Evolutionary conservation across 1,140 invertebrate genomes (phyloP).

Genomic region (Sinella curviseta): DNA sequence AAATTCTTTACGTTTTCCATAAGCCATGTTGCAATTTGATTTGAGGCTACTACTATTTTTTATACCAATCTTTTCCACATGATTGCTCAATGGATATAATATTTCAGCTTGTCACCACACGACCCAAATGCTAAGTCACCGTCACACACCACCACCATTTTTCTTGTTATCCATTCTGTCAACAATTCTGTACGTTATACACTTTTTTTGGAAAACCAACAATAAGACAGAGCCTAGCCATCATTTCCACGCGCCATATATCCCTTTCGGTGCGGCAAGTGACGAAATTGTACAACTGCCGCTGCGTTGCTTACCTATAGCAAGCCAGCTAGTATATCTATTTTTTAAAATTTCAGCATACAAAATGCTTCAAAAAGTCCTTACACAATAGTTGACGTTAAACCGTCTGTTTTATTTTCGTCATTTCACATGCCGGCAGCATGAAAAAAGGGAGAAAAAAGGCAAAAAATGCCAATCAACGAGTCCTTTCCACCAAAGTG

Average conservation of each 20-base stretch:
- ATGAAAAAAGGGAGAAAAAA: not conserved
- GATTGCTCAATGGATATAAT: constrained; percentile 5
- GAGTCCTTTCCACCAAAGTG: not conserved
- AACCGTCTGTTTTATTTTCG: not conserved
- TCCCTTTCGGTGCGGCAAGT: not conserved
- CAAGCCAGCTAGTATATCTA: not conserved
- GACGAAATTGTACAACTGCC: not conserved
- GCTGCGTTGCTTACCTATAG: not conserved
- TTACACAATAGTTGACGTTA: not conserved
- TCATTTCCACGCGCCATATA: not conserved
- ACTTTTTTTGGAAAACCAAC: not conserved
- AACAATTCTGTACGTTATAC: not conserved
- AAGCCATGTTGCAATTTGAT: not conserved
- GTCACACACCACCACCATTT: not conserved
- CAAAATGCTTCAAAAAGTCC: not conserved
- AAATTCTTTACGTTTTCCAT: not conserved
- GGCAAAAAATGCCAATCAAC: constrained; percentile 14
- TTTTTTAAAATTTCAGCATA: not conserved
- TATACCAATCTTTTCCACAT: constrained; percentile 12
- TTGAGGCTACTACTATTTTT: not conserved
- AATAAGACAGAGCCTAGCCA: not conserved
- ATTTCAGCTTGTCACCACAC: constrained; percentile 10
- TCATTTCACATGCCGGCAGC: not conserved
- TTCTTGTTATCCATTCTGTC: not conserved
- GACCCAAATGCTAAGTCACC: not conserved